phyloP scores from a whole-genome alignment of 2,888 invertebrate species.

The Andrena camellia region DNA sequence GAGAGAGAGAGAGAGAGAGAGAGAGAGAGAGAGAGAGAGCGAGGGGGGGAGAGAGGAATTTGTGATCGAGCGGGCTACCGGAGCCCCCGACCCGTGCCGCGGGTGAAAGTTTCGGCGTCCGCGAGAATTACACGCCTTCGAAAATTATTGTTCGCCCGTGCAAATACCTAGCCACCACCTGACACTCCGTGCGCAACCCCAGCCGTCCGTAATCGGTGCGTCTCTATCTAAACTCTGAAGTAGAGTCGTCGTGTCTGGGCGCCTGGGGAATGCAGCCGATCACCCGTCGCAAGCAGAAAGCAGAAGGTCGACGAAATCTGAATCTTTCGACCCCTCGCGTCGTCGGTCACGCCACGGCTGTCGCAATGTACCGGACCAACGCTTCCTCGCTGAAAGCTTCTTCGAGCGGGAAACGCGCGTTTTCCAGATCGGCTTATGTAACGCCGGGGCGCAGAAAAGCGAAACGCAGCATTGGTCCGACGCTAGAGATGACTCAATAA shows the following conservation, averaged over 20 bases:
- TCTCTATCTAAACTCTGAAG: no score
- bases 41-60: slow-evolving; percentile 52
- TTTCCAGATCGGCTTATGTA: background rate
- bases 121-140: slow-evolving; percentile 38
- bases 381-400: background rate
- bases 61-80: slow-evolving; percentile 46
- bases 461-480: background rate
- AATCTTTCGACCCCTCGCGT: background rate
- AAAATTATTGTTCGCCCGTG: slow-evolving; percentile 38
- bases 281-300: no score
- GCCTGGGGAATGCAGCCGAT: no score
- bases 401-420: background rate
- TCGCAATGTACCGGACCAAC: background rate
- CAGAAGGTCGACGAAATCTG: no score
- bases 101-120: slow-evolving; percentile 58
- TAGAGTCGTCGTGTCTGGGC: no score
- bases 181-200: background rate
- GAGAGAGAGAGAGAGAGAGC: slow-evolving; percentile 3
- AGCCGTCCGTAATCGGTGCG: background rate
- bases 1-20: slow-evolving; percentile 19
- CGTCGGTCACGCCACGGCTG: background rate
- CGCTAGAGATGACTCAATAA: slow-evolving; percentile 1
- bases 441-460: background rate
- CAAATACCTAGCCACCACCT: slow-evolving; percentile 7
- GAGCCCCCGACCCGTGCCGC: slow-evolving; percentile 11